Evolutionary conservation across 2,888 invertebrate species (phyloP), one percentile per base, ranked within the genome.

Genomic region (Rhamphomyia laevipes): DNA sequence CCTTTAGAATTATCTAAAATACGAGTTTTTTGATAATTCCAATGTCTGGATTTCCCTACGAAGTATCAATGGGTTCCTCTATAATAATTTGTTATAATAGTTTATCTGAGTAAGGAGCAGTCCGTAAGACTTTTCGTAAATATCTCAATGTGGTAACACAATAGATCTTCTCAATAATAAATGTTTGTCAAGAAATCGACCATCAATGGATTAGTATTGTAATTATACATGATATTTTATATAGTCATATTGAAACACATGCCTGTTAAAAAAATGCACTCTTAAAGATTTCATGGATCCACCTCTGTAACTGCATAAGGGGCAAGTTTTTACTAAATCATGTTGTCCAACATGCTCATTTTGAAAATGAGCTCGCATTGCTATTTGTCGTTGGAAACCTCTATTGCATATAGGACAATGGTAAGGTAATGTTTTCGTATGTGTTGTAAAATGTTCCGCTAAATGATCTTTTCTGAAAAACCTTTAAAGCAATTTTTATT

Each of bases 401-500:
- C 91, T 75, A 70, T 89, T 89, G 67, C 91, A 92, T 64, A 91
- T 89, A 47, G 91, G 91, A 72, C 91, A 91, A 68, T 90, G 89
- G 71, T 89, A 90, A 63, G 91, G 91, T 74, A 91, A 77, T 64
- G 90, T 88, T 73, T 91, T 91, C 43, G 90, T 89, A 71, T 91
- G 91, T 47, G 90, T 91, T 30, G 90, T 89, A 67, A 90, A 89
- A 70, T 92, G 92, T 71, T 92, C 92, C 4, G 90, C 89, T 55
- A 92, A 74, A 64, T 92, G 92, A 69, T 92, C 94, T 71, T 94
- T 93, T 46, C 93, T 78, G 69, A 93, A 93, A 72, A 94, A 94
- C 63, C 82, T 64, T 11, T 11, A 57, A 27, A 27, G 21, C 21
- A 21, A 21, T 21, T 4, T 21, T 21, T 27, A 27, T 7, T 27